A percentile compares a stretch with the other conserved stretches of the same genome.
These are phyloP conservation scores for Daubentonia madagascariensis DNA, from an alignment of 2,113 vertebrate genomes.

Conservation along the genomic window DNA sequence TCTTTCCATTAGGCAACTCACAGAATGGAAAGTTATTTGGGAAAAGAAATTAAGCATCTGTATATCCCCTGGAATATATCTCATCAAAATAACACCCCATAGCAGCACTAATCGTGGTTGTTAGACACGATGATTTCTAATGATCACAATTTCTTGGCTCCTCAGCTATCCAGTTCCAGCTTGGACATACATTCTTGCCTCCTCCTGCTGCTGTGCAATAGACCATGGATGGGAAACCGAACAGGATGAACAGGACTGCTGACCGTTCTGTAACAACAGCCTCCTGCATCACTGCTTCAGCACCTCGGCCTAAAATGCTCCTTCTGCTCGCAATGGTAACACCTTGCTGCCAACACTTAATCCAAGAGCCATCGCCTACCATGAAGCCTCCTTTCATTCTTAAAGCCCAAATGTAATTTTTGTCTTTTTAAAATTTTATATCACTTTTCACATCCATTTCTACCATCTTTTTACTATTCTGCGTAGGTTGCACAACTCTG, in stretches of 20 bases:
- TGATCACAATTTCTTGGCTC: neutral
- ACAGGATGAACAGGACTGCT: neutral
- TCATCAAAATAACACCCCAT: neutral
- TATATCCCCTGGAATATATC: neutral
- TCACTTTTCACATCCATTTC: neutral
- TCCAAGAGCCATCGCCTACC: neutral
- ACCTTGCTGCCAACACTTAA: neutral
- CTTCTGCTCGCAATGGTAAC: neutral
- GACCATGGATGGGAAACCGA: neutral
- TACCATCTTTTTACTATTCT: neutral
- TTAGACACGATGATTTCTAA: neutral
- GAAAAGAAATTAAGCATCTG: neutral
- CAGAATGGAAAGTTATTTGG: neutral
- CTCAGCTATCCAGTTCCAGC: neutral
- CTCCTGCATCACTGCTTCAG: neutral
- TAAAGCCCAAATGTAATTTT: neutral
- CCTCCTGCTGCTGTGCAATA: rapidly evolving
- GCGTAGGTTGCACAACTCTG: neutral
- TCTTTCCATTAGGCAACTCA: neutral
- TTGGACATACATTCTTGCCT: rapidly evolving
- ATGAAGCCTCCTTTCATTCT: neutral
- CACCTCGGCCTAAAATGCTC: rapidly evolving
- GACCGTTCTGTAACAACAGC: neutral
- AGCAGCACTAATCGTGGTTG: rapidly evolving
- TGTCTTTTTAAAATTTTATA: neutral